These are phyloP conservation scores for Ptychodera flava DNA, from an alignment of 35 echinoderm and acorn worm species.

Conservation along the genomic window DNA sequence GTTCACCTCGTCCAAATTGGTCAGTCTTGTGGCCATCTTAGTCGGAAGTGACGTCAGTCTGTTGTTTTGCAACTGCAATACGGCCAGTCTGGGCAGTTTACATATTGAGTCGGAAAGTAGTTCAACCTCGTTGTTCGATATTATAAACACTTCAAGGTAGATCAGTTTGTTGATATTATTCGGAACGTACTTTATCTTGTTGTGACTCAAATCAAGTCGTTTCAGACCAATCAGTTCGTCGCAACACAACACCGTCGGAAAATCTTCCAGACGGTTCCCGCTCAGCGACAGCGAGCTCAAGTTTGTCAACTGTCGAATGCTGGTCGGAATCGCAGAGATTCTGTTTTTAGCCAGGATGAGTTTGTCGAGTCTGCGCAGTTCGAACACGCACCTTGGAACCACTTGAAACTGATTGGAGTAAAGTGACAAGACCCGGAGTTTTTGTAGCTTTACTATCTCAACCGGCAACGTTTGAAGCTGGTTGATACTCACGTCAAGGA, in stretches of 20 bases:
- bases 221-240: background rate
- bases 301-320: background rate
- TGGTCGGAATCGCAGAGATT: background rate
- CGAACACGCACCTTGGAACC: background rate
- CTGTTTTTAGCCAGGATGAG: background rate
- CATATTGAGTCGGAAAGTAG: background rate
- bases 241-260: background rate
- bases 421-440: background rate
- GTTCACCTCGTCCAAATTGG: background rate
- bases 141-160: background rate
- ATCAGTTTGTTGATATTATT: background rate
- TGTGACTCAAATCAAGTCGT: background rate
- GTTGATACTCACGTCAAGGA: background rate
- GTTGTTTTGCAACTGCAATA: background rate
- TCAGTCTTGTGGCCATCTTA: background rate
- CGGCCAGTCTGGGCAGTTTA: background rate
- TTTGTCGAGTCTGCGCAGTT: background rate
- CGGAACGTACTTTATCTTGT: background rate
- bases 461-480: background rate
- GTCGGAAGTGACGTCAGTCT: background rate
- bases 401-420: background rate
- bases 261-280: background rate
- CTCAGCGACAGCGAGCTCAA: background rate
- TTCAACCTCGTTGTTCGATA: background rate
- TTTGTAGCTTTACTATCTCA: background rate